Base-by-base conservation (phyloP, 2,888 invertebrate genomes). In the Pristionchus mayeri region DNA sequence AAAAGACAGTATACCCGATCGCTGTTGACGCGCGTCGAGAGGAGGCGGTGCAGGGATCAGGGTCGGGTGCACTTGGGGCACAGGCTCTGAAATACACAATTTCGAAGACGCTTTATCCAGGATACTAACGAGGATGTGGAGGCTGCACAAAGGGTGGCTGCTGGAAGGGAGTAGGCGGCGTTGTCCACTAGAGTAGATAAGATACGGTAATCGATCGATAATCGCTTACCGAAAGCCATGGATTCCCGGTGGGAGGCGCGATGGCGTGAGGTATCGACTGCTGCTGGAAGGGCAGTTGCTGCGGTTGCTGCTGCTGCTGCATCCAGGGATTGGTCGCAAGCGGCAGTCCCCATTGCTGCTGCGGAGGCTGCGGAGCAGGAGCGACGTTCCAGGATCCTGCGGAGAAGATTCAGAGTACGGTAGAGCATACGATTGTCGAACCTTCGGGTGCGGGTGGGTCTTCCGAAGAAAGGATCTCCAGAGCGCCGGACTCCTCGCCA, bases 401-500 rank as follows among this genome's bases (percentile, higher is more conserved):
- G 6, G 13, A 18, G 9, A 40, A 44, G 30, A 9, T 4, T 11
- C 27, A 6, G 67, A 63, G 13, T 63, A 24, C 75, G 37, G 27
- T 63, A 44, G 37, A n/a, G n/a, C n/a, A n/a, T n/a, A n/a, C n/a
- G 24, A 24, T 27, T 37, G n/a, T 44, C 4, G 71, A 27, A 81
- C 81, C 81, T 57, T 81, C 81, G 1, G 60, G 57, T 0, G 18
- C 18, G 7, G 60, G 27, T 9, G 60, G 57, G 11, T 57, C 57
- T 16, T 83, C 71, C n/a, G 79, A 85, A 24, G 85, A 84, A 13
- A 87, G 67, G 52, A 87, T 86, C 84, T 87, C 87, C 63, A 87
- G 30, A 16, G 81, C 48, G 16, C 85, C 87, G 7, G 85, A 83
- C 54, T 84, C 84, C 18, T 85, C 82, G 7, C 85, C 86, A 44